Evolutionary conservation across 2,113 vertebrate species (phyloP), one percentile per base, ranked within the genome.

Genomic region (Tachuris rubrigastra): DNA sequence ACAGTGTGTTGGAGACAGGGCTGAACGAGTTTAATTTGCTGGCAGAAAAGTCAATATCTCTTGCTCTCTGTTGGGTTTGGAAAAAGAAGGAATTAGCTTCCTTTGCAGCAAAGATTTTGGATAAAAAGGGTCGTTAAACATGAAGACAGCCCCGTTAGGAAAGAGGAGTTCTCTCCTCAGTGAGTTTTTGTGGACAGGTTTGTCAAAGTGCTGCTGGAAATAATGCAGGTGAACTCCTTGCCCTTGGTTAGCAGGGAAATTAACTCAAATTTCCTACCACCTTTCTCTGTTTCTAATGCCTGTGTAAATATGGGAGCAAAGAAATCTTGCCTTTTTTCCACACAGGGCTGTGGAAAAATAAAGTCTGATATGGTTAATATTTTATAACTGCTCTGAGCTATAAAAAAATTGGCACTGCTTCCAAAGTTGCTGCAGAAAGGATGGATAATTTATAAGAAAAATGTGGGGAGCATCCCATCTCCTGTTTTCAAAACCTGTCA

Each of bases 371-470:
- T 9, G 28, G 68, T 96, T 91, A 90, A 96, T 96, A 91, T 92
- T 96, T 96, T 87, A 93, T 76, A 75, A 88, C 55, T 88, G 63
- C 90, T 94, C 59, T 67, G 55, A 91, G 85, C 72, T 95, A 84
- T 74, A 66, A 93, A 96, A 88, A 91, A 94, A 85, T 65, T 79
- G 75, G 72, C 85, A 74, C 42, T 67, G 44, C 66, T 81, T 94
- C 82, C 76, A 27, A 92, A 96, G 88, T 65, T 91, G 63, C 84
- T 93, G 67, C 75, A 60, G 85, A 85, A 84, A 80, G 15, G 63
- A 90, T 88, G 85, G 95, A 83, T 86, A 88, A 91, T 88, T 93
- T 81, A 37, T 59, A 93, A 74, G 62, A 71, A 95, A 87, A 94
- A 53, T 24, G 46, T 42, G 25, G 25, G 42, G 59, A 86, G 12